Evolutionary conservation across 2,888 invertebrate species (phyloP).

Genomic region (Hemistola chrysoprasaria): DNA sequence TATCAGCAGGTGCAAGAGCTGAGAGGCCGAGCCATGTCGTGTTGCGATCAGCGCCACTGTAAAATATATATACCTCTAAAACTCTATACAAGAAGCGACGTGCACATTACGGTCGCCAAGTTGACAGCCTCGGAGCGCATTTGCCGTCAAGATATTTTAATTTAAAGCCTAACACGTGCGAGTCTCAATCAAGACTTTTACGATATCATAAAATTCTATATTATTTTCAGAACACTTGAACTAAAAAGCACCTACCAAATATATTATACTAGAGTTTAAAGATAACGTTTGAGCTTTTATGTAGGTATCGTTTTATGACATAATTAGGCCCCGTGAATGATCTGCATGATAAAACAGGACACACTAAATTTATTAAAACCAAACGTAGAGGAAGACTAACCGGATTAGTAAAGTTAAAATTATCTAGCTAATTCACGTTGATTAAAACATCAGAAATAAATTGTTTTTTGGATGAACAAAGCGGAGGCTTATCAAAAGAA

Average conservation of each 20-base stretch:
- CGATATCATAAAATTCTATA: conserved; percentile 37
- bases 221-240: conserved; percentile 31
- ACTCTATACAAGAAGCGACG: conserved; percentile 2
- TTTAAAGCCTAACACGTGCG: conserved; percentile 45
- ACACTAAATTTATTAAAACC: too few relatives aligned
- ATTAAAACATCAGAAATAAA: conserved; percentile 57
- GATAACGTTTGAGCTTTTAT: too few relatives aligned
- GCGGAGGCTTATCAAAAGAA: conserved; percentile 53
- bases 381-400: conserved; percentile 7
- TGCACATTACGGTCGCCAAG: conserved; percentile 44
- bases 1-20: conserved; percentile 66
- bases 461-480: conserved; percentile 51
- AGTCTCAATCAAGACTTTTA: conserved; percentile 43
- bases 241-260: conserved; percentile 29
- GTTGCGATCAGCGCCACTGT: conserved; percentile 14
- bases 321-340: too few relatives aligned
- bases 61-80: too few relatives aligned
- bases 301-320: too few relatives aligned
- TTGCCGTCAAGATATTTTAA: conserved; percentile 46
- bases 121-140: conserved; percentile 46
- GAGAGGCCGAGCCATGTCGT: conserved; percentile 41
- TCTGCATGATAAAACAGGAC: too few relatives aligned
- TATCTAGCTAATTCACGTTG: conserved; percentile 58
- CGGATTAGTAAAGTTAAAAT: conserved; percentile 38
- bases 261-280: conserved; percentile 15